Evolutionary conservation across 2,888 invertebrate genomes (phyloP).

Genomic region (Tipula confusa): DNA sequence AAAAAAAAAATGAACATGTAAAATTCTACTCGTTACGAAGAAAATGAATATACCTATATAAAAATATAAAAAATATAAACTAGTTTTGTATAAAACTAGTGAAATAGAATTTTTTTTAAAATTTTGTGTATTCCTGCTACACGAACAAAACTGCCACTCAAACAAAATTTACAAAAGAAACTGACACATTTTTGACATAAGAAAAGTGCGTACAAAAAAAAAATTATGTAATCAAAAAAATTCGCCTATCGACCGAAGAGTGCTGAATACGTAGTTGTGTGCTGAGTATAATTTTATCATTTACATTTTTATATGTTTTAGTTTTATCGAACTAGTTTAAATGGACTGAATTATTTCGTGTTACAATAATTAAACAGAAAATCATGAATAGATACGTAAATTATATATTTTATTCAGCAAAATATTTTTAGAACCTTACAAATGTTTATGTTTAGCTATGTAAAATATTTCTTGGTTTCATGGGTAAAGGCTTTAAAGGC

Average conservation of each 20-base stretch:
- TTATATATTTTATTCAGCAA: too few species aligned
- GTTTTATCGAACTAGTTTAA: too few species aligned
- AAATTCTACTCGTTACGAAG: neutral
- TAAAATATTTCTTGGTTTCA: too few species aligned
- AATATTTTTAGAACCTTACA: too few species aligned
- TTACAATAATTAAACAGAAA: too few species aligned
- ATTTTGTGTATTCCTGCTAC: neutral
- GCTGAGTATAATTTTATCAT: too few species aligned
- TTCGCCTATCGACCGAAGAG: neutral
- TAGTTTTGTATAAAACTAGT: neutral
- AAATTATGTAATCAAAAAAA: neutral
- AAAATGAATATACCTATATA: neutral
- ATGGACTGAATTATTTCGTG: too few species aligned
- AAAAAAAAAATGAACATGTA: neutral
- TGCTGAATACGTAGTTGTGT: neutral
- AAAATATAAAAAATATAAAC: neutral
- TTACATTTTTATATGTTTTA: neutral
- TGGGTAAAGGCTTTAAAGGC: too few species aligned
- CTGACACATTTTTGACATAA: neutral
- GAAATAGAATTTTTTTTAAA: neutral
- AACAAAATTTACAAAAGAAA: neutral
- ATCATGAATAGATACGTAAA: too few species aligned
- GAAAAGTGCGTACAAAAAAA: neutral
- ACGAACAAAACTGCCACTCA: neutral
- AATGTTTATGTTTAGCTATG: too few species aligned